Percentiles rank a stretch among this genome's conserved stretches.
Evolutionary conservation across 2,888 invertebrate species (phyloP).

Genomic region (Lithophane semibrunnea): DNA sequence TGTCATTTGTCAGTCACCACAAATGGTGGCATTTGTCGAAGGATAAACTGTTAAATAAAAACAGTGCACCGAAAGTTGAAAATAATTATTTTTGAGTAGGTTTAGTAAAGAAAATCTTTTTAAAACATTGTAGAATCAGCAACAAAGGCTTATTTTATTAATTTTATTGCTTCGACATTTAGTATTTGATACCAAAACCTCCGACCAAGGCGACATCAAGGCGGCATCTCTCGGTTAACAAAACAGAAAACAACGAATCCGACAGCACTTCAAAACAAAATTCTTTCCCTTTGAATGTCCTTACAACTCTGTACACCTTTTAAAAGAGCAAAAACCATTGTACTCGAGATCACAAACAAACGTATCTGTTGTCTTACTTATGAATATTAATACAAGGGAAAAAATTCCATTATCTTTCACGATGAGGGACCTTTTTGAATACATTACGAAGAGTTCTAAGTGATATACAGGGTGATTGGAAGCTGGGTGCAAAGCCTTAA

Average conservation of each 20-base stretch:
- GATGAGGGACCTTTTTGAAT: conserved; percentile 63
- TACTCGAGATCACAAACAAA: conserved; percentile 62
- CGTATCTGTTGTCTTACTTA: conserved; percentile 61
- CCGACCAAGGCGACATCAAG: background rate
- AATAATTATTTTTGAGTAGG: too few species aligned
- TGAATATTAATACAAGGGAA: conserved; percentile 66
- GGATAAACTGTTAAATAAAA: too few species aligned
- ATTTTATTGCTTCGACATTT: background rate
- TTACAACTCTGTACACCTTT: conserved; percentile 44
- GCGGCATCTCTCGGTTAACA: background rate
- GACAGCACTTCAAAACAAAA: conserved; percentile 22
- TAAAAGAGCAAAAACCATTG: conserved; percentile 51
- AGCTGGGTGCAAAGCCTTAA: too few species aligned
- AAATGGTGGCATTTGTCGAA: too few species aligned
- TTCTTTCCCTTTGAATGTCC: conserved; percentile 32
- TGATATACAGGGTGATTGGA: too few species aligned
- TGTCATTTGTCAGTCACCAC: too few species aligned
- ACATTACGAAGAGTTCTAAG: conserved; percentile 62
- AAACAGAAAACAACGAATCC: background rate
- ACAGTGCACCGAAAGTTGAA: too few species aligned
- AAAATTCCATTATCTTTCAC: conserved; percentile 67
- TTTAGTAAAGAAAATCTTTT: background rate
- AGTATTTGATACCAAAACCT: background rate
- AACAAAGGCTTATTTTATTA: background rate
- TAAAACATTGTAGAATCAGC: background rate